Evolutionary conservation across 2,113 vertebrate genomes (phyloP).

Genomic region (Ranitomeya imitator): DNA sequence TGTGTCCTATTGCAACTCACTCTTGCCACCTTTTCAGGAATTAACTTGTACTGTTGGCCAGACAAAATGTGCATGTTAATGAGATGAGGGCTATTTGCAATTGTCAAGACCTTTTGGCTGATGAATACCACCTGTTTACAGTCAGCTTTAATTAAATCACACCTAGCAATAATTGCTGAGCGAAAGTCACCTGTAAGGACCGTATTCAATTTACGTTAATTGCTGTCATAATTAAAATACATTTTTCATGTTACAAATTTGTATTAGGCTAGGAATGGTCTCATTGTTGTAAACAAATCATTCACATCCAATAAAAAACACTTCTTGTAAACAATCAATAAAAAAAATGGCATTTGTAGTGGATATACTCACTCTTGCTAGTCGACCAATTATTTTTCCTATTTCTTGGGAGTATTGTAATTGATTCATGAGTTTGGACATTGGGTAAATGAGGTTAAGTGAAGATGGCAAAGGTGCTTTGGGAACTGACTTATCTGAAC

Average conservation of each 20-base stretch:
- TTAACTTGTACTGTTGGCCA: not conserved
- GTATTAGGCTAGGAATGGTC: not conserved
- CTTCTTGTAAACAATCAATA: not conserved
- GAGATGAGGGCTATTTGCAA: not conserved
- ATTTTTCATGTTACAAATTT: not conserved
- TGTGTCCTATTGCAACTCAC: not conserved
- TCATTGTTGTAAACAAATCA: not conserved
- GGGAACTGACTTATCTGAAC: not conserved
- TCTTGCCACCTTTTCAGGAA: not conserved
- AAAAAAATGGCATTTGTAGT: not conserved
- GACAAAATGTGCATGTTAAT: not conserved
- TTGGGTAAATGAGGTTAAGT: not conserved
- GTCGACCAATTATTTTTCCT: not conserved
- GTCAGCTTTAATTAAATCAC: not conserved
- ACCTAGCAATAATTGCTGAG: not conserved
- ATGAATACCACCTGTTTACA: not conserved
- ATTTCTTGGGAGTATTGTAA: not conserved
- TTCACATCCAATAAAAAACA: not conserved
- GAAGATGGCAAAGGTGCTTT: not conserved
- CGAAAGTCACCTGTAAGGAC: not conserved
- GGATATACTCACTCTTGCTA: not conserved
- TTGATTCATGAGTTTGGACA: not conserved
- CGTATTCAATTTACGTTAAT: not conserved
- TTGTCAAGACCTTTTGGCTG: not conserved
- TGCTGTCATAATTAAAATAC: not conserved